Conservation (phyloP, 2,888 invertebrate genomes). For the Salpingus planirostris region DNA sequence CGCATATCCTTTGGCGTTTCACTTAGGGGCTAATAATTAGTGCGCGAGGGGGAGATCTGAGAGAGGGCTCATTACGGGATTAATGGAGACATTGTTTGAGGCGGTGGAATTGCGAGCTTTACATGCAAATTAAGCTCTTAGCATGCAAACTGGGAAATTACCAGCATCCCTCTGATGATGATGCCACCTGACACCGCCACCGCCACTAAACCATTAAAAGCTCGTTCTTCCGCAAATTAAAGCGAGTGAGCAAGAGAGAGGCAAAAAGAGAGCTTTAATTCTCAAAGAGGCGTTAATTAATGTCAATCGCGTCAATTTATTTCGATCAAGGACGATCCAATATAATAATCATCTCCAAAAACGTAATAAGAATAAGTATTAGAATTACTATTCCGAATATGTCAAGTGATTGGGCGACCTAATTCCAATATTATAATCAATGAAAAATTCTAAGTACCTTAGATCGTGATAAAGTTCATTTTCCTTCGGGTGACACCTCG, state of each 20-base stretch:
- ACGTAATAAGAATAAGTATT: no score
- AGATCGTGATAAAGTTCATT: no score
- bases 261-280: no score
- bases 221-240: no score
- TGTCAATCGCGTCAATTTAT: conserved; percentile 4
- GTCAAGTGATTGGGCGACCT: conserved; percentile 6
- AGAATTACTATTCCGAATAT: conserved; percentile 2
- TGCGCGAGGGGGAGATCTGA: conserved; percentile 21
- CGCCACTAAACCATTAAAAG: no score
- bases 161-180: conserved; percentile 28
- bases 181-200: conserved; percentile 21
- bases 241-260: no score
- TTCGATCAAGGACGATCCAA: conserved; percentile 7
- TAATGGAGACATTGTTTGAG: conserved; percentile 42
- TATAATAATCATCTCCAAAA: conserved; percentile 4
- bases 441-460: no score
- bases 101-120: conserved; percentile 34
- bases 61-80: conserved; percentile 37
- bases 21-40: conserved; percentile 32
- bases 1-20: conserved; percentile 3
- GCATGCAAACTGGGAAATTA: conserved; percentile 41
- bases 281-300: conserved; percentile 1
- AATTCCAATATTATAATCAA: no score
- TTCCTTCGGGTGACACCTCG: no score
- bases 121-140: conserved; percentile 42